These are phyloP conservation scores for Cryptophagus acutangulus DNA, from an alignment of 2,888 invertebrate species.

Conservation along the genomic window DNA sequence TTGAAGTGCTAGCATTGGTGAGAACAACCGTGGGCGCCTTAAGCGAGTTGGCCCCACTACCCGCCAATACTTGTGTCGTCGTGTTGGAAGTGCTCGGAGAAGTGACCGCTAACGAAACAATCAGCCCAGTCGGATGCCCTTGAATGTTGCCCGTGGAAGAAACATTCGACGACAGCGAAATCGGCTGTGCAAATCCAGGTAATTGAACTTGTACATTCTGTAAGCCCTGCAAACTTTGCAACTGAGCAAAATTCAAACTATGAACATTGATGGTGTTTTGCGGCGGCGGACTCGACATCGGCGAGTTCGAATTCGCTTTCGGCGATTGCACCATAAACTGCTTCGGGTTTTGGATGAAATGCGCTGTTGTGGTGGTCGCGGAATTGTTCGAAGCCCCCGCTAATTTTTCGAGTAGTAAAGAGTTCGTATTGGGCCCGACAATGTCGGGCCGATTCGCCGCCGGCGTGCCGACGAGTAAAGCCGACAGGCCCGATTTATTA, in stretches of 20 bases:
- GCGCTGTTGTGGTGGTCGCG: too few relatives aligned
- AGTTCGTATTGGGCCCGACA: slow-evolving; percentile 52
- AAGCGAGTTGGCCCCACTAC: slow-evolving; percentile 25
- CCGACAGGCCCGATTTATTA: slow-evolving; percentile 51
- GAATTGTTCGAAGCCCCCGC: slow-evolving; percentile 46
- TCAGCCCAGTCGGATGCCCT: slow-evolving; percentile 43
- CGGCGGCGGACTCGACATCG: slow-evolving; percentile 56
- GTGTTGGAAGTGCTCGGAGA: slow-evolving; percentile 45
- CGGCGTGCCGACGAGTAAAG: slow-evolving; percentile 56
- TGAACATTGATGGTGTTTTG: slow-evolving; percentile 52
- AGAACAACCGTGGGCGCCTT: slow-evolving; percentile 42
- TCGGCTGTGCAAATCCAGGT: slow-evolving; percentile 80
- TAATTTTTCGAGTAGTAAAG: slow-evolving; percentile 52
- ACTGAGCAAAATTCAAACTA: slow-evolving; percentile 67
- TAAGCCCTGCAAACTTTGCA: slow-evolving; percentile 64
- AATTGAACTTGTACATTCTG: slow-evolving; percentile 79
- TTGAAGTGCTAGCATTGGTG: slow-evolving; percentile 39
- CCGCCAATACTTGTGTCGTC: slow-evolving; percentile 35
- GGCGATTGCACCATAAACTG: slow-evolving; percentile 37
- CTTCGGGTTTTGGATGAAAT: too few relatives aligned
- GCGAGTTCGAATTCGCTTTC: slow-evolving; percentile 45
- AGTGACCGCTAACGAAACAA: slow-evolving; percentile 45
- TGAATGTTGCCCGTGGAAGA: slow-evolving; percentile 60
- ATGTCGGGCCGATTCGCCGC: slow-evolving; percentile 56
- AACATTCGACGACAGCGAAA: slow-evolving; percentile 70